A percentile compares a stretch with the other conserved stretches of the same genome.
phyloP scores from a whole-genome alignment of 2,113 vertebrate species.

The Talpa occidentalis region DNA sequence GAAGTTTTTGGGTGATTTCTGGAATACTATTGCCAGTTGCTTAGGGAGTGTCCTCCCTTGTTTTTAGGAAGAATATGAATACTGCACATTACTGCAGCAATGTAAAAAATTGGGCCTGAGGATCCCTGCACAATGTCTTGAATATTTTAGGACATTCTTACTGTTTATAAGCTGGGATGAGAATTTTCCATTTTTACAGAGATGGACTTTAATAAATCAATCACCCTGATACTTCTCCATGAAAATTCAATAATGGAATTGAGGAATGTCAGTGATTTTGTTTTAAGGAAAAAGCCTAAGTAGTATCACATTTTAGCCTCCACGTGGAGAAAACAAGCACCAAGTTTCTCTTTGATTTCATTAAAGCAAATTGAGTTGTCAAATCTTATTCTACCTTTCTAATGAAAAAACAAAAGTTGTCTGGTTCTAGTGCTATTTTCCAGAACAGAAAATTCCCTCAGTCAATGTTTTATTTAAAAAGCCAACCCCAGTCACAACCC shows the following conservation, averaged over 20 bases:
- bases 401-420: constrained; percentile 40
- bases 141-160: background rate
- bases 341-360: constrained; percentile 47
- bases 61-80: background rate
- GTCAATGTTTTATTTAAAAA: constrained; percentile 31
- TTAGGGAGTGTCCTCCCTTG: background rate
- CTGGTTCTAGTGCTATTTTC: constrained; percentile 39
- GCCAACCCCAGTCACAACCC: background rate
- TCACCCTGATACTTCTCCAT: background rate
- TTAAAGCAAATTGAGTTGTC: constrained; percentile 32
- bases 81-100: background rate
- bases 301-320: constrained; percentile 3
- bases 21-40: background rate
- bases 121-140: background rate
- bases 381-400: background rate
- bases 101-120: background rate
- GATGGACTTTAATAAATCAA: constrained; percentile 7
- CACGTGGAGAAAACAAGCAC: constrained; percentile 45
- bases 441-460: background rate
- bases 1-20: background rate
- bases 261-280: constrained; percentile 22
- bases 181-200: background rate
- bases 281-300: constrained; percentile 20
- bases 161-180: background rate
- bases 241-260: background rate